These are phyloP conservation scores for Leucozona laternaria DNA, from an alignment of 2,888 invertebrate species.

Conservation along the genomic window DNA sequence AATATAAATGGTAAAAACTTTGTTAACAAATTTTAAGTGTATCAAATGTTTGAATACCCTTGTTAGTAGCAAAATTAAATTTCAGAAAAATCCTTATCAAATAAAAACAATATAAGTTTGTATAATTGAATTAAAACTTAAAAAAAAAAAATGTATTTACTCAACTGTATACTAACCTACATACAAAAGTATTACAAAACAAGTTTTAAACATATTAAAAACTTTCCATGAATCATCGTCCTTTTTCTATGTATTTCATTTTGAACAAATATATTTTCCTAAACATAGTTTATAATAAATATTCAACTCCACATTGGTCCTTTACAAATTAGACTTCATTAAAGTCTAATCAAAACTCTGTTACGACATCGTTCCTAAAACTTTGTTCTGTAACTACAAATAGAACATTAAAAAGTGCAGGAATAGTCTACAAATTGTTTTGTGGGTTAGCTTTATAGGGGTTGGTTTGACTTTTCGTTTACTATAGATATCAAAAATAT, in stretches of 20 bases:
- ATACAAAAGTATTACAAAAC: not conserved
- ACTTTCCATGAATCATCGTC: not conserved
- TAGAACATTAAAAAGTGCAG: slow-evolving; percentile 24
- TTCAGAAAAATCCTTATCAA: too few relatives aligned
- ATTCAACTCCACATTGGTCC: not conserved
- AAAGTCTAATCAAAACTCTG: slow-evolving; percentile 34
- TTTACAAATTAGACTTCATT: slow-evolving; percentile 34
- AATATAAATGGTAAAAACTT: too few relatives aligned
- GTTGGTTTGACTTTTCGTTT: not conserved
- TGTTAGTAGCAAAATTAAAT: too few relatives aligned
- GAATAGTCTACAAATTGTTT: slow-evolving; percentile 40
- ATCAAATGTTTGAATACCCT: too few relatives aligned
- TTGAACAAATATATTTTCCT: not conserved
- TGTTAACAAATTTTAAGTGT: too few relatives aligned
- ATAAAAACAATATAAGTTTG: too few relatives aligned
- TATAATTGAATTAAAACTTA: not conserved
- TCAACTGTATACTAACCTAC: not conserved
- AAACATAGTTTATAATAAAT: not conserved
- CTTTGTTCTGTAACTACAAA: not conserved
- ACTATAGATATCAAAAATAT: not conserved
- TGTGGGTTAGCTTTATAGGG: not conserved
- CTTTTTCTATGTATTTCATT: not conserved
- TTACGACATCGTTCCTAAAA: slow-evolving; percentile 6
- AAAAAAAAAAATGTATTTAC: not conserved
- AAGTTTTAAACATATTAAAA: not conserved